A percentile compares a stretch with the other conserved stretches of the same genome.
Conservation (phyloP, 2,888 invertebrate species). For the Nemotelus nigrinus region DNA sequence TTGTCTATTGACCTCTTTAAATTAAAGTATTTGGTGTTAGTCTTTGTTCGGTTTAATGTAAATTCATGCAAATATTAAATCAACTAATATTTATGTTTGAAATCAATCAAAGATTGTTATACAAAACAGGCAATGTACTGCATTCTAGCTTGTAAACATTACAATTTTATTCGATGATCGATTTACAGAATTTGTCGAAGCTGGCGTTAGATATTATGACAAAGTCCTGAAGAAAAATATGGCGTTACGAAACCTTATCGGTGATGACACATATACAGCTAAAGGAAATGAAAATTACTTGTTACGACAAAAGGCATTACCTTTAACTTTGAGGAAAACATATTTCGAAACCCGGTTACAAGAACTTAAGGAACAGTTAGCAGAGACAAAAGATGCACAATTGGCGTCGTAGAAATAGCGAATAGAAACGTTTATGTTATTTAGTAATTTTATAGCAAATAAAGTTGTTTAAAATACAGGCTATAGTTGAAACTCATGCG, state of each 20-base stretch:
- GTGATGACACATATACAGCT: constrained; percentile 71
- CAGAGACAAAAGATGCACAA: constrained; percentile 12
- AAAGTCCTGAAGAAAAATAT: constrained; percentile 78
- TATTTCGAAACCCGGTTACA: constrained; percentile 71
- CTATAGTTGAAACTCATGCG: too few species aligned
- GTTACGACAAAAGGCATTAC: constrained; percentile 72
- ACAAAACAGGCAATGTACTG: too few species aligned
- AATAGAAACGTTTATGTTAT: neutral
- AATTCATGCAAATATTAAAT: neutral
- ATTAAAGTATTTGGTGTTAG: neutral
- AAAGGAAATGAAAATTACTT: constrained; percentile 77
- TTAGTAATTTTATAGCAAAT: too few species aligned
- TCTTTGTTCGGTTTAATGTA: neutral
- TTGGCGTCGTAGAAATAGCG: neutral
- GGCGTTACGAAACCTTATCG: constrained; percentile 75
- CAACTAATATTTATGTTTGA: neutral
- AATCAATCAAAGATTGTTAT: too few species aligned
- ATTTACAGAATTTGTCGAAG: constrained; percentile 70
- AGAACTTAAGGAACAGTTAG: constrained; percentile 55
- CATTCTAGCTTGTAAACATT: too few species aligned
- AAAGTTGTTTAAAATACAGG: too few species aligned
- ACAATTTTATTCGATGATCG: neutral
- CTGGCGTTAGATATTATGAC: constrained; percentile 80
- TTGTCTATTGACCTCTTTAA: neutral
- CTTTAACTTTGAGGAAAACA: constrained; percentile 73